phyloP scores from a whole-genome alignment of 2,797 vertebrate genomes.

The Smutsia gigantea region DNA sequence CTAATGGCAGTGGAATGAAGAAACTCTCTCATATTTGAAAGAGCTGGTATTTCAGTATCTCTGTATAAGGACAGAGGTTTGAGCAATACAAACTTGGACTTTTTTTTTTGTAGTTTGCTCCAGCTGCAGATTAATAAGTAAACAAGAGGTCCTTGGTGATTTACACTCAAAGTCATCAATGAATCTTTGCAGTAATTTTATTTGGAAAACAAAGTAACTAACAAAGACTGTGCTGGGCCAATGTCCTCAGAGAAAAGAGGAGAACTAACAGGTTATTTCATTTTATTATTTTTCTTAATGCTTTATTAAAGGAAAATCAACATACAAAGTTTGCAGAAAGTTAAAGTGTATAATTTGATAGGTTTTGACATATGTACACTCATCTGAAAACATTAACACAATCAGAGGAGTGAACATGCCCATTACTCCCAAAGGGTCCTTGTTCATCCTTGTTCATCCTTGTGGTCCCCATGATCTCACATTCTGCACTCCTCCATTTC shows the following conservation, averaged over 20 bases:
- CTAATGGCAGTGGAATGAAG: background rate
- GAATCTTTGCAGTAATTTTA: background rate
- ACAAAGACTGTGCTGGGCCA: background rate
- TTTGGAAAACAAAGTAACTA: background rate
- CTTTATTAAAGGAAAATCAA: background rate
- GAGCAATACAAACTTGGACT: background rate
- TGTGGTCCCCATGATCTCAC: background rate
- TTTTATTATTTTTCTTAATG: background rate
- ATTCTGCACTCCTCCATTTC: background rate
- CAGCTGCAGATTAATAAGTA: background rate
- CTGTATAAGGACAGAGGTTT: background rate
- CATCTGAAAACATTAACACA: background rate
- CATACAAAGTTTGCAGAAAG: background rate
- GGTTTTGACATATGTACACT: too few species aligned
- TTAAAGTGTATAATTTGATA: too few species aligned
- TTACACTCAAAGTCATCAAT: background rate
- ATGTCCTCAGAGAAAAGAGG: background rate
- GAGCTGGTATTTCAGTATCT: background rate
- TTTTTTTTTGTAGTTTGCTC: background rate
- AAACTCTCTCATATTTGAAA: background rate
- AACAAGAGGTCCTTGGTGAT: background rate
- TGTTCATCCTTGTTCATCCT: background rate
- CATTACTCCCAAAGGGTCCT: background rate
- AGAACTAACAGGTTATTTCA: background rate
- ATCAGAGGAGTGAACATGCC: background rate